Percentiles rank a stretch among this genome's conserved stretches.
Evolutionary conservation across 2,888 invertebrate genomes (phyloP).

Genomic region (Boloria euphrosyne): DNA sequence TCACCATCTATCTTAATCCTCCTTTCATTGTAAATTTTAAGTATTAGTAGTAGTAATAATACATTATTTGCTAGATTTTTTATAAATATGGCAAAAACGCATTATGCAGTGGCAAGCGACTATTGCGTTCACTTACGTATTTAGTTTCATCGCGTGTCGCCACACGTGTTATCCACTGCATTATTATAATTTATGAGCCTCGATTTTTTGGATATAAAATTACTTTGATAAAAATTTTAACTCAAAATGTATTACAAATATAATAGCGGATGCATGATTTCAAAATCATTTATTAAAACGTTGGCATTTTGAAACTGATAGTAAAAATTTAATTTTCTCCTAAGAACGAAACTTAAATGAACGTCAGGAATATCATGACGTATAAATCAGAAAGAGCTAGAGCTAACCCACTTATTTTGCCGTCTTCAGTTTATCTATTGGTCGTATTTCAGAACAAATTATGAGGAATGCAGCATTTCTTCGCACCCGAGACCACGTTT

Average conservation of each 20-base stretch:
- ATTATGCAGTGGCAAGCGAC: no score
- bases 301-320: no score
- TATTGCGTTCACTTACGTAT: not conserved
- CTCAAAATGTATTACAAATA: no score
- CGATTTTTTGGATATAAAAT: no score
- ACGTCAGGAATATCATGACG: not conserved
- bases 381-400: not conserved
- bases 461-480: constrained; percentile 12
- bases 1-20: not conserved
- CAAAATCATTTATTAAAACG: no score
- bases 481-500: constrained; percentile 24
- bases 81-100: no score
- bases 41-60: not conserved
- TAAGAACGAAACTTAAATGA: no score
- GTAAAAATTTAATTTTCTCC: no score
- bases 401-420: not conserved
- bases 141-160: not conserved
- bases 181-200: not conserved
- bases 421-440: constrained; percentile 1
- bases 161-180: not conserved
- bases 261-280: no score
- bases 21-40: not conserved
- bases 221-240: no score
- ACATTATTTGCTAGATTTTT: not conserved
- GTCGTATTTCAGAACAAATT: constrained; percentile 21